These are phyloP conservation scores for Scaptomyza montana DNA, from an alignment of 1,140 invertebrate genomes.

Conservation along the genomic window DNA sequence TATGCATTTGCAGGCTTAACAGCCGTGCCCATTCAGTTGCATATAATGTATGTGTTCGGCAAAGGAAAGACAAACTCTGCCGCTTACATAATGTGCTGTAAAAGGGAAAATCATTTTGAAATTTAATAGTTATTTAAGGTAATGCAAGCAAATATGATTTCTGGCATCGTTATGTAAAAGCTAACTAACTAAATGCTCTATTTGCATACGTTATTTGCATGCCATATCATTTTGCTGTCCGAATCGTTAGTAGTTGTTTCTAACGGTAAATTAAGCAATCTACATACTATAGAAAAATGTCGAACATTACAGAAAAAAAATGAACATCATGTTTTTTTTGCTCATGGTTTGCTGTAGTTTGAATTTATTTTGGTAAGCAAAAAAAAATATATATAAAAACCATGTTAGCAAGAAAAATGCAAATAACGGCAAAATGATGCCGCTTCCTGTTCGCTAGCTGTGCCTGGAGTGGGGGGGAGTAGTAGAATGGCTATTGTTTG, in stretches of 20 bases:
- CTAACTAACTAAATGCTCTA: background rate
- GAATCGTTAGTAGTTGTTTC: conserved; percentile 28
- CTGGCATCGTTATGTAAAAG: background rate
- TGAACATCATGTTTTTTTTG: conserved; percentile 18
- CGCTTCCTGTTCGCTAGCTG: conserved; percentile 24
- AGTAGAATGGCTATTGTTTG: conserved; percentile 46
- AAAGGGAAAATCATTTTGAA: background rate
- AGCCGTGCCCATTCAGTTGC: conserved; percentile 18
- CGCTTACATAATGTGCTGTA: conserved; percentile 1
- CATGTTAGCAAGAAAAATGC: conserved; percentile 45
- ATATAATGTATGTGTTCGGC: conserved; percentile 27
- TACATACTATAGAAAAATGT: conserved; percentile 24
- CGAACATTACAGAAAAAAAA: conserved; percentile 4
- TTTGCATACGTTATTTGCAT: conserved; percentile 6
- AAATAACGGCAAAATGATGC: conserved; percentile 59
- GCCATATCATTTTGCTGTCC: conserved; percentile 11
- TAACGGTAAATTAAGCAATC: conserved; percentile 38
- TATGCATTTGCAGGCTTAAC: background rate
- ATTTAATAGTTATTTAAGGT: background rate
- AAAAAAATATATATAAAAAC: conserved; percentile 16
- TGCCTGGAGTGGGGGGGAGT: background rate
- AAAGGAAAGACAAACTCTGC: background rate
- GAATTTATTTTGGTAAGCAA: conserved; percentile 56
- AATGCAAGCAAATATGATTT: background rate
- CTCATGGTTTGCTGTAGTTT: conserved; percentile 47